Evolutionary conservation across 2,888 invertebrate species (phyloP).

Genomic region (Dryobota labecula): DNA sequence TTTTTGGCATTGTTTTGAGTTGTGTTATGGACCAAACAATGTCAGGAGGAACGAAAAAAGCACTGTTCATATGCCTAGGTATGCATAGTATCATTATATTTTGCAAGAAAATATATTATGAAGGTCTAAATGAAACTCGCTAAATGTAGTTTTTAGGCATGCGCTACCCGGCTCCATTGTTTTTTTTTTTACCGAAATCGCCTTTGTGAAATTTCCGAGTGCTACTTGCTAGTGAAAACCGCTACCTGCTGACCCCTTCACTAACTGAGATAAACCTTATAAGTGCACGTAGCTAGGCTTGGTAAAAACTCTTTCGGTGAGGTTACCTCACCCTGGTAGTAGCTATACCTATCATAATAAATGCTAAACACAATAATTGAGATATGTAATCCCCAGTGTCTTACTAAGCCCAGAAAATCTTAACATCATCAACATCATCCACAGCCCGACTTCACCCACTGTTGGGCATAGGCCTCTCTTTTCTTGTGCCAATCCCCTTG

Average conservation of each 20-base stretch:
- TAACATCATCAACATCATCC: no score
- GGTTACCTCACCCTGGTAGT: not conserved
- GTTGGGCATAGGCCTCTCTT: no score
- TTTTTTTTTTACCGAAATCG: not conserved
- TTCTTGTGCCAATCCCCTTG: no score
- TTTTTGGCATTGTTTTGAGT: slow-evolving; percentile 3
- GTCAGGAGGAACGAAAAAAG: slow-evolving; percentile 80
- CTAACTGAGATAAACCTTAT: not conserved
- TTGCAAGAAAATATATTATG: not conserved
- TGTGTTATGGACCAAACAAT: slow-evolving; percentile 63
- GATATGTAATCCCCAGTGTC: not conserved
- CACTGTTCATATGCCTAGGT: slow-evolving; percentile 87
- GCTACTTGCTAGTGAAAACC: not conserved
- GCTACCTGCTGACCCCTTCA: no score
- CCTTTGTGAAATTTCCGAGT: not conserved
- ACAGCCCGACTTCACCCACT: no score
- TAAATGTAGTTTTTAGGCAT: not conserved
- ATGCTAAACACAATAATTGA: no score
- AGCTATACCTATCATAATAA: not conserved
- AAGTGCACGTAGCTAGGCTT: not conserved
- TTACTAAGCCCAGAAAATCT: not conserved
- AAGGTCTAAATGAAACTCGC: not conserved
- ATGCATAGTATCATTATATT: slow-evolving; percentile 22
- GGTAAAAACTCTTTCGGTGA: not conserved
- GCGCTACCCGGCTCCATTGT: no score